Evolutionary conservation across 2,797 vertebrate genomes (phyloP).

Genomic region (Lacerta agilis): DNA sequence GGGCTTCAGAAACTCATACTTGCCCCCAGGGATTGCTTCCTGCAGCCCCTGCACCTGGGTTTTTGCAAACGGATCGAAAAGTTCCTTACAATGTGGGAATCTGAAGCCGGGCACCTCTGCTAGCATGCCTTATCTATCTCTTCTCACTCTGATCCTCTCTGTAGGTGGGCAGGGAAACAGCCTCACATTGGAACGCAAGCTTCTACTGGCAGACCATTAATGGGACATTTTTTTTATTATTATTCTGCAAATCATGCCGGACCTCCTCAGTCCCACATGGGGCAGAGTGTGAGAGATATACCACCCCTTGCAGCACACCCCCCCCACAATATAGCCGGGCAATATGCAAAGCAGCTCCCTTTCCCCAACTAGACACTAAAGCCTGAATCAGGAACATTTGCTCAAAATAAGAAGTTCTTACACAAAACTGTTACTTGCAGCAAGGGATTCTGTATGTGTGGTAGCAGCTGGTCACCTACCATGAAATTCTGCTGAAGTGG

Average conservation of each 20-base stretch:
- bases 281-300: background rate
- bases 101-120: background rate
- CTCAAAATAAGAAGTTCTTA: background rate
- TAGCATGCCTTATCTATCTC: background rate
- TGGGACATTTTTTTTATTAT: background rate
- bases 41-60: background rate
- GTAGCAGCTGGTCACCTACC: slow-evolving; percentile 77
- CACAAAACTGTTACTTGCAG: background rate
- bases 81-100: background rate
- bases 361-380: background rate
- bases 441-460: rapidly evolving
- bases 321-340: background rate
- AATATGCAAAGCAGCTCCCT: background rate
- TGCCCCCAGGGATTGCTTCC: background rate
- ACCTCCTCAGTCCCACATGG: background rate
- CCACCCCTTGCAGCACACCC: background rate
- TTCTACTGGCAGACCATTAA: background rate
- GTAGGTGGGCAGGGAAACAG: background rate
- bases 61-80: background rate
- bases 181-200: background rate
- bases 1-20: background rate
- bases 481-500: slow-evolving; percentile 99
- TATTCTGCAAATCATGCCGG: background rate
- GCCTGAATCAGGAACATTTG: background rate
- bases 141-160: background rate